Evolutionary conservation across 2,888 invertebrate species (phyloP).

Genomic region (Drosophila antonietae): DNA sequence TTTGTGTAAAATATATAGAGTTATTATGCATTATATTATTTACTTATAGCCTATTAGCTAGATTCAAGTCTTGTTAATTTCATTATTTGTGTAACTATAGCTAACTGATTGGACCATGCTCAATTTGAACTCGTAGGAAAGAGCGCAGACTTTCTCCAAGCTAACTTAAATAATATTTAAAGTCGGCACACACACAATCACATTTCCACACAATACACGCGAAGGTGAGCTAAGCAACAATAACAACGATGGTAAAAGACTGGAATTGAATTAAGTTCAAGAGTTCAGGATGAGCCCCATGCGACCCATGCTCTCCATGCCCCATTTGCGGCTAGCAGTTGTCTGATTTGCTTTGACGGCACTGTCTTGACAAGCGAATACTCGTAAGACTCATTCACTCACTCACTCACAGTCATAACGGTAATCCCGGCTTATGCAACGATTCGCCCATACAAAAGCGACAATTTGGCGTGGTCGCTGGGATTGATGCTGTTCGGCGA

Average conservation of each 20-base stretch:
- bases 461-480: conserved; percentile 58
- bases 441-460: conserved; percentile 52
- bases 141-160: conserved; percentile 39
- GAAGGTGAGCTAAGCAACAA: conserved; percentile 5
- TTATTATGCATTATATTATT: background rate
- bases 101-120: conserved; percentile 4
- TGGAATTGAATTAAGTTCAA: conserved; percentile 73
- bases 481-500: conserved; percentile 37
- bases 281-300: conserved; percentile 67
- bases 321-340: conserved; percentile 46
- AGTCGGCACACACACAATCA: conserved; percentile 4
- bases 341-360: conserved; percentile 44
- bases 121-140: conserved; percentile 41
- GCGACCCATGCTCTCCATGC: conserved; percentile 21
- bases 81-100: background rate
- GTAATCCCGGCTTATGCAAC: conserved; percentile 62
- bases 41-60: background rate
- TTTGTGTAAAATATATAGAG: no score
- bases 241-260: conserved; percentile 17
- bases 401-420: conserved; percentile 15
- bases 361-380: conserved; percentile 32
- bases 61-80: conserved; percentile 2
- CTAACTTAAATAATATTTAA: conserved; percentile 39
- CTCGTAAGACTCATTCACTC: conserved; percentile 24
- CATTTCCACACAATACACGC: conserved; percentile 3